Base-by-base conservation (phyloP, 1,140 invertebrate genomes). In the Drosophila ambigua region DNA sequence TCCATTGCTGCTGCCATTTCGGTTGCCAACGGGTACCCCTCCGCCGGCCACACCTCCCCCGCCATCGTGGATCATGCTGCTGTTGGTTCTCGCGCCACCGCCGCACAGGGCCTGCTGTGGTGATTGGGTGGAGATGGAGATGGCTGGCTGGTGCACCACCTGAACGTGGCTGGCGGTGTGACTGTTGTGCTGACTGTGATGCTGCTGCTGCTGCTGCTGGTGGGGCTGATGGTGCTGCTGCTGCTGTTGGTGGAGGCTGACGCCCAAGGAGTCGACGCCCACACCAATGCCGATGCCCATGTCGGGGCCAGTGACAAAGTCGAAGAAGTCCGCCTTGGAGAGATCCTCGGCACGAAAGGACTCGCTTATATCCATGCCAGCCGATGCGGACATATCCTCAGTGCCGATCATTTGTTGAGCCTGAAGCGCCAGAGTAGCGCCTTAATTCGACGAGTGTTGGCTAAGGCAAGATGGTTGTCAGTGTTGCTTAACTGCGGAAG, bases 261-360 rank as follows among this genome's bases (percentile, higher is more conserved):
- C 67, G 44, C 69, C 60, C 26, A 79, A 23, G 15, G 67, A 11
- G 5, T 71, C 85, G 20, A 87, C 78, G n/a, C 87, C 87, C 15
- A 92, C 91, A 7, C 89, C 89, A n/a, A 91, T 83, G 58, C 90
- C 91, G 48, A 92, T 92, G 59, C 91, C 91, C 87, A 92, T 90
- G 46, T 94, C 95, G 55, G 96, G 95, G 5, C 95, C 95, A n/a
- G 96, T 95, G 44, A 97, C 96, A 92, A 97, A 96, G 90, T 97
- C 96, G 92, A 97, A 97, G 93, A 96, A 97, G 92, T 97, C 96
- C 51, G 95, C 95, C 91, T 96, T 96, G 16, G 94, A 93, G 69
- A 95, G 92, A 81, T 96, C 95, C 92, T 96, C 94, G 91, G 94
- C 93, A 82, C 94, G 94, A 92, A 96, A 96, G 92, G 95, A 94